Base-by-base conservation (phyloP, 1,140 invertebrate species). In the Drosophila sp. region DNA sequence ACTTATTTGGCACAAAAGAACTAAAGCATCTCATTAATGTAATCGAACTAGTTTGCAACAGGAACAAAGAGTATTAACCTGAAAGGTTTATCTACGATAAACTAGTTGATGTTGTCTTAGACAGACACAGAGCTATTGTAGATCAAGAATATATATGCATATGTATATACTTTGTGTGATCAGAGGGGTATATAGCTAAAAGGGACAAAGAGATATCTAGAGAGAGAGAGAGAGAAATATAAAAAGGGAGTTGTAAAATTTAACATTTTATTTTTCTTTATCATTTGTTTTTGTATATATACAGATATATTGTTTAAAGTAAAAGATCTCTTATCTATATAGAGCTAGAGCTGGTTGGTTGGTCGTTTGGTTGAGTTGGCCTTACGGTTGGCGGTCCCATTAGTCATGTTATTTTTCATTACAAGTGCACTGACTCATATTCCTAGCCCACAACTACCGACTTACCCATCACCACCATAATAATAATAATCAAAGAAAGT, bases 371-470 rank as follows among this genome's bases (percentile, higher is more conserved):
- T 38, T 58, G 56, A 58, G 56, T 35, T 58, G 56, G 56, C 56
- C 17, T 38, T 58, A 25, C 56, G 17, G 29, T 38, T 38, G 35
- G 35, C 35, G 8, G 8, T 38, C 4, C 35, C 35, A 58, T 33
- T 58, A 33, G 33, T 58, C 30, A 56, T 38, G 55, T 33, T 58
- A 35, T 58, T 23, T 58, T 58, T 58, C 33, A 38, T 58, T 58
- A 58, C 56, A 58, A 58, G 32, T 58, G 56, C 56, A 58, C 56
- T 58, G 56, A 58, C 56, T 58, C 56, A 58, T 50, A 50, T 58
- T 58, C 32, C 56, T 35, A 58, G 33, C 17, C 44, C 25, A 50
- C 35, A 38, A 38, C 44, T 50, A 50, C 44, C 25, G 44, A 50
- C 44, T 50, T 58, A 58, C 56, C 56, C 56, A 58, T 58, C 56